Evolutionary conservation across 2,113 vertebrate genomes (phyloP), one percentile per base, ranked within the genome.

Genomic region (Taurulus bubalis): DNA sequence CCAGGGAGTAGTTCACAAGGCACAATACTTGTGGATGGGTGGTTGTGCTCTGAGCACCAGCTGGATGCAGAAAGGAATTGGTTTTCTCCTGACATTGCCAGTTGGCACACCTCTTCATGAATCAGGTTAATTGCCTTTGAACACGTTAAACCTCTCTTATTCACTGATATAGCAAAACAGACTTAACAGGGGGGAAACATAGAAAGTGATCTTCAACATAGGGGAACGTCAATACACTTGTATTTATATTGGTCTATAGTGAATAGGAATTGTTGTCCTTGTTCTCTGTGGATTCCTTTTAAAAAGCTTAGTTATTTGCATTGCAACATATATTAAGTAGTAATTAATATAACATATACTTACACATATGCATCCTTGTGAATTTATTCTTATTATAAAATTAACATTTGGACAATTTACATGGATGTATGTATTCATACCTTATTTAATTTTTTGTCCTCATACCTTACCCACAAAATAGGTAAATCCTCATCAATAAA

Each of bases 1-100:
- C 85, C 71, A 62, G 85, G 83, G 85, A 87, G 77, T 62, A 73
- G 18, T 81, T 64, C 74, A 81, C 62, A 34, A 74, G 82, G 69
- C 77, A 83, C 88, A 71, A 75, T 79, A 70, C 79, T 45, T 87
- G 40, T 82, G 67, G 80, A 79, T 84, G 55, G 71, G 66, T 80
- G 68, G 47, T 71, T 72, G 64, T 77, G 85, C 77, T 80, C 67
- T 49, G 63, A 85, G 60, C 68, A 74, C n/a, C 72, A 84, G 78
- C 83, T 80, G 83, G 68, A 82, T 75, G 55, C 49, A 62, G 75
- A 18, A 30, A 73, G 71, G 42, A 71, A 84, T 51, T 75, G 65
- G 56, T 71, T 85, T 71, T 85, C 70, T 72, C 32, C 49, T 75
- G 83, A 81, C 85, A 79, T 72, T 77, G 75, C 76, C 75, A 73